These are phyloP conservation scores for Drosophila demipolita DNA, from an alignment of 2,888 invertebrate genomes.

Conservation along the genomic window DNA sequence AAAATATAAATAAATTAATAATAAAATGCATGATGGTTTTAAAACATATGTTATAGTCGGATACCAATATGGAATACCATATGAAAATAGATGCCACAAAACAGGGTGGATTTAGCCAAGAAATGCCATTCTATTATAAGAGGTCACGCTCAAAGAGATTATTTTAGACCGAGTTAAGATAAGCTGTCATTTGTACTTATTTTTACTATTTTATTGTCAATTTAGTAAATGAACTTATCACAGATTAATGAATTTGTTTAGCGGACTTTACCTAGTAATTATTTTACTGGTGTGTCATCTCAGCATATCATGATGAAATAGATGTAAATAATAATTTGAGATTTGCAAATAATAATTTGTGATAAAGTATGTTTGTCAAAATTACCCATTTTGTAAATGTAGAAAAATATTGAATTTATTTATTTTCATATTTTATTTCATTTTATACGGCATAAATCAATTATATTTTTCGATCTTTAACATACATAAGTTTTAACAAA, in stretches of 20 bases:
- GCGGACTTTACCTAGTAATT: background rate
- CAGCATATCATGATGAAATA: background rate
- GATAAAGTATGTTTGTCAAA: background rate
- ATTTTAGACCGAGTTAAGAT: background rate
- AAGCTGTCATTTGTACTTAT: background rate
- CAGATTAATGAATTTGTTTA: background rate
- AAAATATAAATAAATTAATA: too few relatives aligned
- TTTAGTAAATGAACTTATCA: background rate
- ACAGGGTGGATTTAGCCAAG: background rate
- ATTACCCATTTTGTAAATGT: background rate
- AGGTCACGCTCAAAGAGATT: too few relatives aligned
- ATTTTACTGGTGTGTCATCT: background rate
- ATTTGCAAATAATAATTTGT: background rate
- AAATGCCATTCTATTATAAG: background rate
- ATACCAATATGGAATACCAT: background rate
- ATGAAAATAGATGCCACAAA: background rate
- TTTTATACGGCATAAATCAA: constrained; percentile 62
- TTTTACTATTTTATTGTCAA: background rate
- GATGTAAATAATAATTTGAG: background rate
- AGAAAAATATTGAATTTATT: background rate
- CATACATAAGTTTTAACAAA: constrained; percentile 68
- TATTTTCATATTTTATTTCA: constrained; percentile 18
- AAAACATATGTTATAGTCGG: too few relatives aligned
- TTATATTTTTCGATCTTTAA: constrained; percentile 65
- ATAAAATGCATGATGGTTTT: too few relatives aligned